Evolutionary conservation across 1,140 invertebrate genomes (phyloP).

Genomic region (Neotoxoptera formosana): DNA sequence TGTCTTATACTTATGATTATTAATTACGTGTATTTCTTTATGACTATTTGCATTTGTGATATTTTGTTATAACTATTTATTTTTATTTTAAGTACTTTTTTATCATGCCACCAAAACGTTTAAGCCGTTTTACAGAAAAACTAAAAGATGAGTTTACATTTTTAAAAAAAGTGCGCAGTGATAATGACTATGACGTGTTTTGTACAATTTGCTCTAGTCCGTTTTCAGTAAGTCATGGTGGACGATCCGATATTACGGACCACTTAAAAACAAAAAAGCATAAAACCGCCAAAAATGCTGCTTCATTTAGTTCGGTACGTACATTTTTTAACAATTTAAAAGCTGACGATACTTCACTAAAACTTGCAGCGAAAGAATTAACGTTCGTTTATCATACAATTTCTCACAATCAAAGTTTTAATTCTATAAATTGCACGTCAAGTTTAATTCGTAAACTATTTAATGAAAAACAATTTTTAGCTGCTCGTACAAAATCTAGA

Average conservation of each 20-base stretch:
- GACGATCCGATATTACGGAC: neutral
- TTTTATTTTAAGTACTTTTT: too few species aligned
- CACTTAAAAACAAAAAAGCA: neutral
- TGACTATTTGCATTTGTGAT: too few species aligned
- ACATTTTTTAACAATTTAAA: slow-evolving; percentile 2
- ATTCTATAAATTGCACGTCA: too few species aligned
- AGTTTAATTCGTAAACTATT: neutral
- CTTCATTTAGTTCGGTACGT: neutral
- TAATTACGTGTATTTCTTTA: too few species aligned
- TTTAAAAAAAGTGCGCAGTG: neutral
- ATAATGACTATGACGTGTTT: neutral
- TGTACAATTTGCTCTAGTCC: slow-evolving; percentile 38
- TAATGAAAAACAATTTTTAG: neutral
- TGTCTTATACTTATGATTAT: too few species aligned
- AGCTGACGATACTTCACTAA: neutral
- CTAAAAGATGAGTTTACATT: neutral
- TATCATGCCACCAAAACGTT: neutral
- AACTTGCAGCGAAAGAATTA: neutral
- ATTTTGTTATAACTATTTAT: too few species aligned
- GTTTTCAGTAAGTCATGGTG: slow-evolving; percentile 22
- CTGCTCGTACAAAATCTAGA: slow-evolving; percentile 27
- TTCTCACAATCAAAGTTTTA: neutral
- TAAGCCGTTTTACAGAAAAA: neutral
- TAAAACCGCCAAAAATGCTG: neutral
- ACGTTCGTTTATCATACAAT: slow-evolving; percentile 8